Evolutionary conservation across 2,113 vertebrate genomes (phyloP).

Genomic region (Antidorcas marsupialis): DNA sequence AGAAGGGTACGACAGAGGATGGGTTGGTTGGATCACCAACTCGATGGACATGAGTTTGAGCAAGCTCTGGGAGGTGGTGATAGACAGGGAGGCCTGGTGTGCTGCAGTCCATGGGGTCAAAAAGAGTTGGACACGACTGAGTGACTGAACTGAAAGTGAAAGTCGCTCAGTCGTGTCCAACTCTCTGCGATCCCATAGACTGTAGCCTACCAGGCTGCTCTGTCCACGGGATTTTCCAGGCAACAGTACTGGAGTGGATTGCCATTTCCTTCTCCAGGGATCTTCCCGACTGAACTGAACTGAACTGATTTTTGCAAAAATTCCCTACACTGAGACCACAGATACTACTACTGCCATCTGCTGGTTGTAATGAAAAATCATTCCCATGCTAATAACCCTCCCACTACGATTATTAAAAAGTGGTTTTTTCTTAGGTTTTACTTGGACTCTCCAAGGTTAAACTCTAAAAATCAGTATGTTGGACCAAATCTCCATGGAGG

Average conservation of each 20-base stretch:
- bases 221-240: too few relatives aligned
- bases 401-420: background rate
- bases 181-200: too few relatives aligned
- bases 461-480: background rate
- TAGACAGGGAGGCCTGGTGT: background rate
- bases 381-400: background rate
- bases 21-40: background rate
- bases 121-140: background rate
- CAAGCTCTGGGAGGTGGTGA: background rate
- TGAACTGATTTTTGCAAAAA: background rate
- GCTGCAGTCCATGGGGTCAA: background rate
- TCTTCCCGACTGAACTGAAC: background rate
- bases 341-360: slow-evolving; percentile 4
- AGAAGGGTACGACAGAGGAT: background rate
- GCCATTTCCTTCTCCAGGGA: too few relatives aligned
- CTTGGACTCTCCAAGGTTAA: background rate
- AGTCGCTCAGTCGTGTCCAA: too few relatives aligned
- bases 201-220: too few relatives aligned
- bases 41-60: background rate
- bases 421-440: background rate
- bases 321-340: background rate
- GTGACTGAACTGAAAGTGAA: background rate
- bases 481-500: background rate
- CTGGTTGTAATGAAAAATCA: background rate
- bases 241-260: too few relatives aligned